A percentile compares a stretch with the other conserved stretches of the same genome.
Conservation (phyloP, 2,888 invertebrate genomes). For the Epinotia bilunana region DNA sequence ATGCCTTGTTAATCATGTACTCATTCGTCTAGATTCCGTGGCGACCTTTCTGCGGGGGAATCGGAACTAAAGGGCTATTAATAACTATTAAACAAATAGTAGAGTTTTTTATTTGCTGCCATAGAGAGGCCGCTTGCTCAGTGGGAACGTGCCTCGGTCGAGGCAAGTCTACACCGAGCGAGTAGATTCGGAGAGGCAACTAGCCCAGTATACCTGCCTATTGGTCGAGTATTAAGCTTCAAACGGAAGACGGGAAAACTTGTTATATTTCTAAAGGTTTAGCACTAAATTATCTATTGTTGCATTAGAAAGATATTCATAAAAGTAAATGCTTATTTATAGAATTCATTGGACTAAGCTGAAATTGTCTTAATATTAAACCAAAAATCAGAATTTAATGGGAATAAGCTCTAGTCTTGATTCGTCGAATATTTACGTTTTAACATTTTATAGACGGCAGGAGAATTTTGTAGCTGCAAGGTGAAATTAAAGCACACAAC, state of each 20-base stretch:
- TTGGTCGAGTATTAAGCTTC: too few relatives aligned
- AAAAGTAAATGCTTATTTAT: too few relatives aligned
- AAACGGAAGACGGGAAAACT: too few relatives aligned
- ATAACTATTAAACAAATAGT: not conserved
- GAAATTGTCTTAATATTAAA: not conserved
- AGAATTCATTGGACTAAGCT: not conserved
- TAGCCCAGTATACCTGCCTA: too few relatives aligned
- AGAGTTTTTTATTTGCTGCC: too few relatives aligned
- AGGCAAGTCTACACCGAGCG: too few relatives aligned
- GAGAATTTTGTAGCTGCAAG: not conserved
- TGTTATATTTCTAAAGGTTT: too few relatives aligned
- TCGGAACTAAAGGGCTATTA: not conserved
- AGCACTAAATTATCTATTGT: too few relatives aligned
- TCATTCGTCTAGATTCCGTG: slow-evolving; percentile 16
- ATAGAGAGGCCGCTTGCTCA: too few relatives aligned
- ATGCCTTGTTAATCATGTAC: slow-evolving; percentile 71
- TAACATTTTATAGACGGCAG: not conserved
- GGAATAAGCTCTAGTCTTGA: not conserved
- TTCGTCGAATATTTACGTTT: not conserved
- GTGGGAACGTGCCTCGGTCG: too few relatives aligned
- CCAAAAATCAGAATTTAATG: not conserved
- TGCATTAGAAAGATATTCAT: too few relatives aligned
- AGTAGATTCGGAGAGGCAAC: too few relatives aligned
- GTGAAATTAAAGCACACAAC: not conserved
- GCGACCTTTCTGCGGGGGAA: slow-evolving; percentile 52